Evolutionary conservation across 2,113 vertebrate genomes (phyloP).

Genomic region (Otocyon megalotis): DNA sequence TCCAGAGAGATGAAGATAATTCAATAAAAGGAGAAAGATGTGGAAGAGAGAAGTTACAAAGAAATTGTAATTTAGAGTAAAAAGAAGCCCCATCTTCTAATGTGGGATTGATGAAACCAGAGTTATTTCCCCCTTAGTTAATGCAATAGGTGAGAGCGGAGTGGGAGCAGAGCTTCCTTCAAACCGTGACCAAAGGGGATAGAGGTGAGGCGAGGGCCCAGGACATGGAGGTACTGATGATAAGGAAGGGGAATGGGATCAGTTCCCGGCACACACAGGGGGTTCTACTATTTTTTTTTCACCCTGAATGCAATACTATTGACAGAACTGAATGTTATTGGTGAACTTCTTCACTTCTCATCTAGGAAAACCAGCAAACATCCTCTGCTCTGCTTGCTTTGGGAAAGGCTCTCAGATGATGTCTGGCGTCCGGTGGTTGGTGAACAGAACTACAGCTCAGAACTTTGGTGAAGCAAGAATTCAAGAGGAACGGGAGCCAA

Average conservation of each 20-base stretch:
- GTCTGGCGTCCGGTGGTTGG: constrained; percentile 73
- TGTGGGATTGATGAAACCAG: background rate
- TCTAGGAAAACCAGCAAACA: constrained; percentile 76
- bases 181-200: background rate
- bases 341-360: background rate
- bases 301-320: background rate
- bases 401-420: constrained; percentile 74
- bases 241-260: background rate
- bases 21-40: background rate
- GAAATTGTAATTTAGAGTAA: background rate
- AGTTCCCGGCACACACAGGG: too few relatives aligned
- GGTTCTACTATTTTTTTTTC: background rate
- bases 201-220: fast-evolving
- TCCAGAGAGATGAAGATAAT: background rate
- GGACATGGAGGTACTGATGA: too few relatives aligned
- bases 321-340: background rate
- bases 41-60: background rate
- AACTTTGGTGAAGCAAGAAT: constrained; percentile 4
- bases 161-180: background rate
- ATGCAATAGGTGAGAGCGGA: fast-evolving
- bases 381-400: constrained; percentile 82
- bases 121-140: background rate
- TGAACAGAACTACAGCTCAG: background rate
- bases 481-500: background rate
- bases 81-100: background rate